Percentiles rank a stretch among this genome's conserved stretches.
These are phyloP conservation scores for Lacerta viridis DNA, from an alignment of 2,797 vertebrate genomes.

Conservation along the genomic window DNA sequence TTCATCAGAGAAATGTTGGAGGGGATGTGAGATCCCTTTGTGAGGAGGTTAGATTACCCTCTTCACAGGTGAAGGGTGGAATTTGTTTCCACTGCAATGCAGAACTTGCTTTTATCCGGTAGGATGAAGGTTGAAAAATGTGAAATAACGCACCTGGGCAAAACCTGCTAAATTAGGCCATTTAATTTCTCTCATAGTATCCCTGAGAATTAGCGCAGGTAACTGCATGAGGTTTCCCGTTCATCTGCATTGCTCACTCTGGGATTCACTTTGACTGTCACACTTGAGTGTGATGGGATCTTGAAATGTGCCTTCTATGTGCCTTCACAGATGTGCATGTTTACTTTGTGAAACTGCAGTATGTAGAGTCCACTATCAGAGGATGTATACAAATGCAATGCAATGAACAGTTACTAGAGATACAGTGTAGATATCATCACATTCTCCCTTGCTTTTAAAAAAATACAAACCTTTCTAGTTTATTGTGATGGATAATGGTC, in stretches of 20 bases:
- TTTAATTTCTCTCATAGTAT: background rate
- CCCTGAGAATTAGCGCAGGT: too few species aligned
- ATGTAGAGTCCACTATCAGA: background rate
- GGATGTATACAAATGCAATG: background rate
- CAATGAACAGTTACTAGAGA: background rate
- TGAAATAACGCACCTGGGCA: too few species aligned
- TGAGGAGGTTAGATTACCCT: too few species aligned
- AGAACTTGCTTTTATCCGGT: too few species aligned
- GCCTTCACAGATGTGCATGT: background rate
- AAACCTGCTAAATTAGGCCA: background rate
- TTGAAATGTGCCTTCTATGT: background rate
- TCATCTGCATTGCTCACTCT: background rate
- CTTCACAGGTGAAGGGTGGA: too few species aligned
- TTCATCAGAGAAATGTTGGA: too few species aligned
- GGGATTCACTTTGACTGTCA: background rate
- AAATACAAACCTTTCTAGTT: background rate
- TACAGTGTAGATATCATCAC: too few species aligned
- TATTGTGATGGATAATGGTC: constrained; percentile 36
- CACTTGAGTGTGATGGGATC: background rate
- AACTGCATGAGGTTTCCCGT: background rate
- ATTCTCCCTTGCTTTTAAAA: constrained; percentile 6
- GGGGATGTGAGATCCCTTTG: too few species aligned
- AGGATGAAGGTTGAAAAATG: too few species aligned
- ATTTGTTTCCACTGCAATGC: too few species aligned
- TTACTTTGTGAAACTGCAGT: background rate